These are phyloP conservation scores for Plagodis dolabraria DNA, from an alignment of 2,888 invertebrate genomes.

Conservation along the genomic window DNA sequence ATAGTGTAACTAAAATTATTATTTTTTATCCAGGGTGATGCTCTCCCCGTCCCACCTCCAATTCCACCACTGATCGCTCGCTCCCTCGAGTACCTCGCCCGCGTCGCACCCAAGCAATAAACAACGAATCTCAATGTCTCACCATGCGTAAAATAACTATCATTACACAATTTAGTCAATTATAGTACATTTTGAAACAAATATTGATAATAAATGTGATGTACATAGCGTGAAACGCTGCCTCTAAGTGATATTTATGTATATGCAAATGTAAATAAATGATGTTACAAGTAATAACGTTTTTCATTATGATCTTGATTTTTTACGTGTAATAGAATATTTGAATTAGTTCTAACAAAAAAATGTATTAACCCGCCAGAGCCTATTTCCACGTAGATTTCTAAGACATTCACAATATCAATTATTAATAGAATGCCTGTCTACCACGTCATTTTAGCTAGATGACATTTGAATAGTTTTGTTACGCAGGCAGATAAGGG, in stretches of 20 bases:
- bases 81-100: slow-evolving; percentile 63
- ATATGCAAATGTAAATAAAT: slow-evolving; percentile 44
- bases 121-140: slow-evolving; percentile 16
- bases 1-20: background rate
- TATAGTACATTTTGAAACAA: slow-evolving; percentile 23
- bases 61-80: slow-evolving; percentile 77
- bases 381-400: too few relatives aligned
- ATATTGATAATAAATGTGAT: slow-evolving; percentile 49
- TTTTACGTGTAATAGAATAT: too few relatives aligned
- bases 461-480: too few relatives aligned
- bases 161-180: slow-evolving; percentile 32
- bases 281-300: slow-evolving; percentile 26
- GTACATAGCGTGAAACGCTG: slow-evolving; percentile 38
- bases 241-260: slow-evolving; percentile 38
- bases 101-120: slow-evolving; percentile 15
- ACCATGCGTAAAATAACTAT: slow-evolving; percentile 29
- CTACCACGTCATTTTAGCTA: too few relatives aligned
- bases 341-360: background rate
- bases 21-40: slow-evolving; percentile 57
- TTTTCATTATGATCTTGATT: background rate
- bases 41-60: slow-evolving; percentile 78
- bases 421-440: too few relatives aligned
- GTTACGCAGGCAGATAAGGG: too few relatives aligned
- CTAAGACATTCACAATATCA: too few relatives aligned
- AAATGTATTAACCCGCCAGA: background rate